Base-by-base conservation (phyloP, 2,113 vertebrate genomes). In the Chitala chitala region DNA sequence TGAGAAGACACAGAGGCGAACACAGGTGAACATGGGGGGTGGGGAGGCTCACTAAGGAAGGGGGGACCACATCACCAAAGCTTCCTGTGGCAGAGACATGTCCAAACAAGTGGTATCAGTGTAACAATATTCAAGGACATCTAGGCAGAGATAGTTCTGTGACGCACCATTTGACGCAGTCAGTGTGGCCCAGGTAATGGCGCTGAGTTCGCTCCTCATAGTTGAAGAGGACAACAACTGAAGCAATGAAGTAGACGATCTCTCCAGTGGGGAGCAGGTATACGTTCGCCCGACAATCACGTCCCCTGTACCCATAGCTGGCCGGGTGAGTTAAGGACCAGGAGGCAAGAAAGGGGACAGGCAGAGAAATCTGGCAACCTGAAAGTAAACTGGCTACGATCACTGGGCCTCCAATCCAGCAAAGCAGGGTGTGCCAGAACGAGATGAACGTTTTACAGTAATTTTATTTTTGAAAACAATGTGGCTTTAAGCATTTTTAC, bases 161-260 rank as follows among this genome's bases (percentile, higher is more conserved):
- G 81, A 90, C 93, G 90, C 84, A 98, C 97, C 96, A 98, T 90
- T 98, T 98, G 77, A 99, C 94, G 0, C 96, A 98, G 87, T 99
- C 97, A 0, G 94, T 99, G 82, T 99, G 97, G 78, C 97, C 96
- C 72, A 98, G 87, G 86, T 96, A 99, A 84, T 98, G 95, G 48
- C 96, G 89, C 69, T 99, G 97, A 51, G 95, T 98, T 76, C 92
- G 89, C 68, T 98, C 96, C 59, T 98, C 96, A 10, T 94, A 95
- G 87, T 96, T 97, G 86, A 98, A 99, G 0, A 99, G 88, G 75
- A 95, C 94, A 13, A 98, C 97, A 15, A 96, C 93, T 0, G 95
- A 99, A 9, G 97, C 97, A 12, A 99, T 90, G 80, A 98, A 99
- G 87, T 98, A 99, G 0, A 98, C 94, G 0, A 96, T 94, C 86